Evolutionary conservation across 2,888 invertebrate genomes (phyloP), one percentile per base, ranked within the genome.

Genomic region (Epistrophe eligans): DNA sequence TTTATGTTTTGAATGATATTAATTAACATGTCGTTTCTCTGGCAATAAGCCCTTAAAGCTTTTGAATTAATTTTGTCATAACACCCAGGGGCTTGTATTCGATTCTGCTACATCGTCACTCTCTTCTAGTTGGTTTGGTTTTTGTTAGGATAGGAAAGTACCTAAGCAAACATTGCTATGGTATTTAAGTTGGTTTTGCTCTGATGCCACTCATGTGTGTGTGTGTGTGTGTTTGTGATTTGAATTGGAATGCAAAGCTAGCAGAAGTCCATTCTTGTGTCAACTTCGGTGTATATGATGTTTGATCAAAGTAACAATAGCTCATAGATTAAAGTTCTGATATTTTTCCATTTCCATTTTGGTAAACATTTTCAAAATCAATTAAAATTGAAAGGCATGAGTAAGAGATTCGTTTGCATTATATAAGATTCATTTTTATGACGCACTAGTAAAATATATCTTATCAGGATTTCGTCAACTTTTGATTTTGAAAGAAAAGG

Each of bases 11-110:
- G 55, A 52, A 40, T 70, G 70, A 70, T 28, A 70, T 70, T 70
- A 70, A 55, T 70, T 70, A 55, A 70, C 70, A 70, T 70, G 40
- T 70, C 52, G 28, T 70, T 70, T 52, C 52, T 17, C 5, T 55
- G 28, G 55, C 40, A 70, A 70, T 55, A 55, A 70, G 70, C 55
- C 55, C 6, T 43, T 55, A 40, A 52, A 70, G 52, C 70, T 70
- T 70, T 70, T 70, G 70, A 55, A 40, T 70, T 70, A 40, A 70
- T 55, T 55, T 55, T 40, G 40, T 35, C 24, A 55, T 40, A 19
- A 40, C 70, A 70, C 55, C 38, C 17, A 66, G 35, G 32, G 13
- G n/a, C 8, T 48, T 48, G 48, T 48, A 48, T 64, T 35, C 32
- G 17, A 28, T 48, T 66, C 50, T 66, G 24, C 13, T 43, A 24